A percentile compares a stretch with the other conserved stretches of the same genome.
Conservation (phyloP, 2,888 invertebrate genomes). For the Gibbula magus region DNA sequence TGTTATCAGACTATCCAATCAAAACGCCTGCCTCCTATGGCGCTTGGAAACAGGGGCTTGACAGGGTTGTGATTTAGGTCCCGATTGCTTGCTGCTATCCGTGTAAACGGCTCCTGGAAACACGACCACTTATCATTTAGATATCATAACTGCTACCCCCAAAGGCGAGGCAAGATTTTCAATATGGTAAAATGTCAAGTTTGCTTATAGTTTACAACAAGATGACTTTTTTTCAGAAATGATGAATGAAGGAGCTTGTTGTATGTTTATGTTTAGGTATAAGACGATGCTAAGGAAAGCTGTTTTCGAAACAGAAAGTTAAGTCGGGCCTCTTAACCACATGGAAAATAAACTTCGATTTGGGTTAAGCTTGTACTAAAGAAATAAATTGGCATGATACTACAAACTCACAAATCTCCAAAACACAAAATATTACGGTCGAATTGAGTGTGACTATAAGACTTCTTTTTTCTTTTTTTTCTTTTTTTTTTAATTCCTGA, state of each 20-base stretch:
- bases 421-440: too few species aligned
- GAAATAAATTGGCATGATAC: too few species aligned
- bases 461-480: too few species aligned
- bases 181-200: too few species aligned
- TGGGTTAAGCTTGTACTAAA: too few species aligned
- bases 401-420: too few species aligned
- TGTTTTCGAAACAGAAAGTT: background rate
- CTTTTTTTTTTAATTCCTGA: too few species aligned
- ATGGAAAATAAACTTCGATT: too few species aligned
- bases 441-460: too few species aligned
- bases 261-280: too few species aligned
- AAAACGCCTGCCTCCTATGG: background rate
- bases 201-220: too few species aligned
- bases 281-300: background rate
- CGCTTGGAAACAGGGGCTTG: background rate
- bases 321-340: too few species aligned
- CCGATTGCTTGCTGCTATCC: background rate
- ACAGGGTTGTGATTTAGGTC: background rate
- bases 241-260: background rate
- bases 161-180: background rate
- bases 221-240: background rate
- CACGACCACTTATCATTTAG: background rate
- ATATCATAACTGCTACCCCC: background rate
- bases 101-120: background rate
- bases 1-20: background rate